These are phyloP conservation scores for Calyptomena viridis DNA, from an alignment of 2,113 vertebrate genomes.

Conservation along the genomic window DNA sequence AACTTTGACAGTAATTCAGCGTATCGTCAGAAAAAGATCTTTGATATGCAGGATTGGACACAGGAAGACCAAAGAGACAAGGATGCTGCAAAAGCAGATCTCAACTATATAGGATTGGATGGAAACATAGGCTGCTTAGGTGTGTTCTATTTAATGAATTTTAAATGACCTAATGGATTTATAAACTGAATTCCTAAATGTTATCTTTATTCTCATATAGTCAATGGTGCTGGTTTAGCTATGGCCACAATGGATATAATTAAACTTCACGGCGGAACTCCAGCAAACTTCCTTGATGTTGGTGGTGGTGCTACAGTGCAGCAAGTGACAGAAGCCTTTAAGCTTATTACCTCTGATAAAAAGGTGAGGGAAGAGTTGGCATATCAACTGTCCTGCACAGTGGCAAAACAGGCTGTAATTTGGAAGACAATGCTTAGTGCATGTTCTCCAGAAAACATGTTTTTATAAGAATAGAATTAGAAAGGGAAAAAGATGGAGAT, in stretches of 20 bases:
- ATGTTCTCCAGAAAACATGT: neutral
- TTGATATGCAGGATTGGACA: slow-evolving; percentile 92
- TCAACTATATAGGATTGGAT: slow-evolving; percentile 97
- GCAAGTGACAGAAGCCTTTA: slow-evolving; percentile 99
- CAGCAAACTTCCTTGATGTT: slow-evolving; percentile 98
- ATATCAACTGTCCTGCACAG: neutral
- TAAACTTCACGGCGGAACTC: slow-evolving; percentile 96
- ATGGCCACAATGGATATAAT: slow-evolving; percentile 99
- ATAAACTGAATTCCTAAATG: slow-evolving; percentile 23
- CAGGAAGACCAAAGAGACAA: slow-evolving; percentile 92
- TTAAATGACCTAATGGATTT: neutral
- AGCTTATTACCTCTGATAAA: slow-evolving; percentile 97
- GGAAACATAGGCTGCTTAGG: slow-evolving; percentile 97
- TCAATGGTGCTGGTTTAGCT: slow-evolving; percentile 96
- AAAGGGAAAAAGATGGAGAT: neutral
- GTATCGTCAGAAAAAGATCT: slow-evolving; percentile 93
- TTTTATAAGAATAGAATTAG: neutral
- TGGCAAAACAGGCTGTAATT: neutral
- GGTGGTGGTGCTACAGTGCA: slow-evolving; percentile 96
- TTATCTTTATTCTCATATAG: slow-evolving; percentile 64
- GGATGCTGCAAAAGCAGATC: slow-evolving; percentile 87
- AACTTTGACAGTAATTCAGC: slow-evolving; percentile 96
- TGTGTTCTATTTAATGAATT: slow-evolving; percentile 42
- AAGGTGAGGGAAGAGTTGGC: slow-evolving; percentile 79
- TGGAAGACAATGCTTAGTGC: neutral